These are phyloP conservation scores for Sebastiscus albofasciatus DNA, from an alignment of 2,797 vertebrate species.

Conservation along the genomic window DNA sequence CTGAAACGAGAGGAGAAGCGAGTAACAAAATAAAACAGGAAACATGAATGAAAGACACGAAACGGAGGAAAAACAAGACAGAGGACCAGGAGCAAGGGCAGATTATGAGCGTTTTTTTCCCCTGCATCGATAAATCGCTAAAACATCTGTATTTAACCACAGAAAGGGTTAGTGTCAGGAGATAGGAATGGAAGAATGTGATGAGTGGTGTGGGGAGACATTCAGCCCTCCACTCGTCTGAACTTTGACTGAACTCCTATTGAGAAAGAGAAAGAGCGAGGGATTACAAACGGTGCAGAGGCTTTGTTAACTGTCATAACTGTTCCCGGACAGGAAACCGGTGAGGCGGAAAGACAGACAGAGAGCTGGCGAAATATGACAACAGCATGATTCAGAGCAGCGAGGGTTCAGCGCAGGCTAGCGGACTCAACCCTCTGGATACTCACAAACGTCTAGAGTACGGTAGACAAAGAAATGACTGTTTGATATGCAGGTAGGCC, in stretches of 20 bases:
- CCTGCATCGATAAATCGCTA: background rate
- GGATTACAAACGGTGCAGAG: slow-evolving; percentile 12
- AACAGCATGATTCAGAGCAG: slow-evolving; percentile 20
- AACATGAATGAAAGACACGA: background rate
- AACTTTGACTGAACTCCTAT: slow-evolving; percentile 50
- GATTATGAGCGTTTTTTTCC: background rate
- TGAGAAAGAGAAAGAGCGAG: slow-evolving; percentile 18
- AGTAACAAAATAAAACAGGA: background rate
- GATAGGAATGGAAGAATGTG: background rate
- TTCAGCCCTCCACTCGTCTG: slow-evolving; percentile 27
- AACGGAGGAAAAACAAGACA: too few relatives aligned
- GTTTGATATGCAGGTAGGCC: background rate
- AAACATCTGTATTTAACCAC: background rate
- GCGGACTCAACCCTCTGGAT: background rate
- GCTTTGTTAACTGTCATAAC: slow-evolving; percentile 52
- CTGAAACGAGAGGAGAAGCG: background rate
- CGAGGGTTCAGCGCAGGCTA: background rate
- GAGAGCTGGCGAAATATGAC: slow-evolving; percentile 1
- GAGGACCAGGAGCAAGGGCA: background rate
- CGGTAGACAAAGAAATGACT: slow-evolving; percentile 16
- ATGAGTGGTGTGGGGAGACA: background rate
- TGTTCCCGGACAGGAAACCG: slow-evolving; percentile 20
- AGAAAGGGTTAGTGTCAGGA: background rate
- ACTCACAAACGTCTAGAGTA: background rate
- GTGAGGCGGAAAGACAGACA: slow-evolving; percentile 25